Evolutionary conservation across 2,797 vertebrate species (phyloP), one percentile per base, ranked within the genome.

Genomic region (Megaceryle alcyon): DNA sequence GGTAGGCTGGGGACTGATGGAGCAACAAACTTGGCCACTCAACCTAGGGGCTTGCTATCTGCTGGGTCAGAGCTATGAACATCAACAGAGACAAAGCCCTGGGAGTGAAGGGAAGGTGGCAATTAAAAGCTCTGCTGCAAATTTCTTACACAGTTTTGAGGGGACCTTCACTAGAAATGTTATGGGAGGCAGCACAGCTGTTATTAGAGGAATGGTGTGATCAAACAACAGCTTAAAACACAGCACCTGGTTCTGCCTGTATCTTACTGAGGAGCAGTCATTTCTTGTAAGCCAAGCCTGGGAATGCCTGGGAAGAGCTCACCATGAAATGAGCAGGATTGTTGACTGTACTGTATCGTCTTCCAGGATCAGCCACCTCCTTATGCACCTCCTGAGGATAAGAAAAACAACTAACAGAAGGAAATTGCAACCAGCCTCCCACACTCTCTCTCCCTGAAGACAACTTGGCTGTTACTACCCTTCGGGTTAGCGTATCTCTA

Each of bases 351-450:
- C 23, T 57, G 6, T 82, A 9, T 92, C 93, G 84, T 51, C 53
- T 88, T 92, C 59, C 94, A 99, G 99, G 99, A 99, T 92, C 98
- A 98, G 60, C 99, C 99, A 86, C 99, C 99, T 95, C 99, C 99
- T 10, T 99, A 99, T 35, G 88, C 98, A 84, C 98, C 98, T 91
- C 97, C 97, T 81, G 98, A 98, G 44, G 98, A 99, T 28, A 99
- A 99, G 98, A 99, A 99, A 95, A 98, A 97, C 75, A 98, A 98
- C 88, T 98, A 96, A 95, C 11, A 70, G 76, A 87, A 64, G 16
- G 71, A 90, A 83, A 41, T 41, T 43, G 57, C 68, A 69, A 39
- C 39, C 44, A 76, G 41, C 44, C 49, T 92, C 85, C 64, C 33
- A 41, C 31, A 22, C 57, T 88, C 65, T 83, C 92, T 92, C 78